phyloP scores from a whole-genome alignment of 2,113 vertebrate species.

The Cololabis saira region DNA sequence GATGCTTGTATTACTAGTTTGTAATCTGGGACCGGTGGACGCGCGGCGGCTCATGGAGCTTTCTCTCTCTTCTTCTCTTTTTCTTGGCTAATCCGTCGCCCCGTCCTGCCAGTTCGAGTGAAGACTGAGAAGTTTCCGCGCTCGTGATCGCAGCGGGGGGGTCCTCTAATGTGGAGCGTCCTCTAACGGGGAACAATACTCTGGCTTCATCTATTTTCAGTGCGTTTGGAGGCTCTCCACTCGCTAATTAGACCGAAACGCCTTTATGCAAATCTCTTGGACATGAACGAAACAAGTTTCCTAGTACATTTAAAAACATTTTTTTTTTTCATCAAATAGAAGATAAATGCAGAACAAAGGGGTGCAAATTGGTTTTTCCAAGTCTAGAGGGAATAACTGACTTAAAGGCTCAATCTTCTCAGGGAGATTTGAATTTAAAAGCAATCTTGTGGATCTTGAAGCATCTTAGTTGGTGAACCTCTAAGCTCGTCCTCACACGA shows the following conservation, averaged over 20 bases:
- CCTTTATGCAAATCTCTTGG: slow-evolving; percentile 60
- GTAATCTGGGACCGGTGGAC: slow-evolving; percentile 11
- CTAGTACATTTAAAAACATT: neutral
- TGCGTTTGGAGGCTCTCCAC: slow-evolving; percentile 62
- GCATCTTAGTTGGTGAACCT: slow-evolving; percentile 20
- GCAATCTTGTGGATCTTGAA: slow-evolving; percentile 31
- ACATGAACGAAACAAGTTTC: slow-evolving; percentile 33
- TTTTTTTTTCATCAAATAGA: slow-evolving; percentile 21
- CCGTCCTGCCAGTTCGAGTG: slow-evolving; percentile 72
- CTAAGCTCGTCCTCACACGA: slow-evolving; percentile 16
- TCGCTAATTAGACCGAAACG: slow-evolving; percentile 59
- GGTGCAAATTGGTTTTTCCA: slow-evolving; percentile 1
- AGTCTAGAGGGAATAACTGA: neutral
- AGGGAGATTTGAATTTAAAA: slow-evolving; percentile 28
- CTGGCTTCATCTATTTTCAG: slow-evolving; percentile 49
- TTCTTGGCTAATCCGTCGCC: slow-evolving; percentile 54
- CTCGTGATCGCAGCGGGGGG: slow-evolving; percentile 69
- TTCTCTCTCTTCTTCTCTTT: too few relatives aligned
- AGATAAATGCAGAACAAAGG: slow-evolving; percentile 5
- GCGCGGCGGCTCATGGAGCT: slow-evolving; percentile 2
- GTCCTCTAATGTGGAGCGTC: slow-evolving; percentile 35
- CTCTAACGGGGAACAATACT: slow-evolving; percentile 55
- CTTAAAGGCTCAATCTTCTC: slow-evolving; percentile 10
- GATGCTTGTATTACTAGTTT: slow-evolving; percentile 7
- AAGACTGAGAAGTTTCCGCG: slow-evolving; percentile 63